Conservation (phyloP, 2,888 invertebrate genomes). For the Bhutanitis thaidina region DNA sequence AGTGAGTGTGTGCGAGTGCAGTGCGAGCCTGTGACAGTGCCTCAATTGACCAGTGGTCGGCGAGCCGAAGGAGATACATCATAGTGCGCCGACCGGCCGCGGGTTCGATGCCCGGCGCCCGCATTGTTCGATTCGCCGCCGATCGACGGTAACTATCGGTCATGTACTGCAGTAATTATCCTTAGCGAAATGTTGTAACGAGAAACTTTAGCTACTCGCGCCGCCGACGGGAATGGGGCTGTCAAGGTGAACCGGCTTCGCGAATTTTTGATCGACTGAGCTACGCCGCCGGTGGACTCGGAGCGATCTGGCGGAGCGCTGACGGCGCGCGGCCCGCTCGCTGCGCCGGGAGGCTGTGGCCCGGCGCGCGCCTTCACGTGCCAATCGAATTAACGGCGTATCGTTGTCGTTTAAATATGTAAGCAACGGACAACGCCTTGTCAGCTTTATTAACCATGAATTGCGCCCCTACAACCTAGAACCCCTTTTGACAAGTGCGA, state of each 20-base stretch:
- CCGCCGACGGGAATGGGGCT: background rate
- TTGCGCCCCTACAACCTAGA: no score
- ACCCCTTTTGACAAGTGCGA: no score
- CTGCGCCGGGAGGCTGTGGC: background rate
- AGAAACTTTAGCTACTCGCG: background rate
- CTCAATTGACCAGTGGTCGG: conserved; percentile 31
- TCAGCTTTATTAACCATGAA: no score
- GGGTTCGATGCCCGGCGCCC: conserved; percentile 40
- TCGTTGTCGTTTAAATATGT: conserved; percentile 2
- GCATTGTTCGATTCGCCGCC: conserved; percentile 34
- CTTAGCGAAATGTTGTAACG: background rate
- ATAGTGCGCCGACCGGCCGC: conserved; percentile 62
- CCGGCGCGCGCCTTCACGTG: conserved; percentile 6
- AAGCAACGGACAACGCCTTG: background rate
- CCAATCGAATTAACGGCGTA: conserved; percentile 1
- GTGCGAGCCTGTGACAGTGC: conserved; percentile 24
- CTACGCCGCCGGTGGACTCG: background rate
- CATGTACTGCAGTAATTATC: conserved; percentile 9
- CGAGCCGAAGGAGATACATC: conserved; percentile 42
- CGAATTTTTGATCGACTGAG: background rate
- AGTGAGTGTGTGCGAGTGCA: conserved; percentile 20
- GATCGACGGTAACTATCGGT: conserved; percentile 50
- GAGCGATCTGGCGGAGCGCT: background rate
- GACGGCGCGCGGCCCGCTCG: no score
- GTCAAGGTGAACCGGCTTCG: background rate